Percentiles rank a stretch among this genome's conserved stretches.
Conservation (phyloP, 2,113 vertebrate species). For the Ploceus nigricollis region DNA sequence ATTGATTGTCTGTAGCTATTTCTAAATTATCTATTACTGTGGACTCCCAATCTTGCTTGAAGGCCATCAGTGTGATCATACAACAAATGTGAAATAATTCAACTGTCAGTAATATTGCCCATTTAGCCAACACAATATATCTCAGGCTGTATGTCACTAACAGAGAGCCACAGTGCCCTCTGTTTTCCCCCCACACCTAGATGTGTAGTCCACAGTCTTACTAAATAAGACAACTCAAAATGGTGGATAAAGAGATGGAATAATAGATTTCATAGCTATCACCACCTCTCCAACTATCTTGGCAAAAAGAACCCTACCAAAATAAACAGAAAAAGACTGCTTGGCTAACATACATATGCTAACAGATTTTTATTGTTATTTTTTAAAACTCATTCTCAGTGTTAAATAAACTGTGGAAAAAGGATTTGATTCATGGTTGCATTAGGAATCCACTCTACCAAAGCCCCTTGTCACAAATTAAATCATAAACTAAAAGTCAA, state of each 20-base stretch:
- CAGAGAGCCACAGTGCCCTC: background rate
- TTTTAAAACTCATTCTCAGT: conserved; percentile 1
- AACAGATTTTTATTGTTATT: background rate
- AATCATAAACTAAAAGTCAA: conserved; percentile 72
- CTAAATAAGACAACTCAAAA: background rate
- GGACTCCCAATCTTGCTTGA: background rate
- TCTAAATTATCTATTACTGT: background rate
- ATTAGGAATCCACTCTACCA: conserved; percentile 76
- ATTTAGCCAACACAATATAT: background rate
- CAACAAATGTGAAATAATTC: background rate
- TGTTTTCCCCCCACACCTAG: background rate
- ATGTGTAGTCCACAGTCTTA: background rate
- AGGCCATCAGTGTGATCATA: background rate
- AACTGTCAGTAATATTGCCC: background rate
- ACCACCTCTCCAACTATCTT: background rate
- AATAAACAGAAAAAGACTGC: background rate
- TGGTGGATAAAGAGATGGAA: background rate
- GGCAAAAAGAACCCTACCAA: background rate
- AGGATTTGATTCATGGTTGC: conserved; percentile 74
- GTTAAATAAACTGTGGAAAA: conserved; percentile 42
- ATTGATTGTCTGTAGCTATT: background rate
- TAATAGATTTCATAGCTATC: background rate
- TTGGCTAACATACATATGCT: background rate
- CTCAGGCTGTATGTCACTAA: background rate
- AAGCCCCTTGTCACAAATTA: conserved; percentile 75